phyloP scores from a whole-genome alignment of 2,888 invertebrate species.

The Amaurobius ferox region DNA sequence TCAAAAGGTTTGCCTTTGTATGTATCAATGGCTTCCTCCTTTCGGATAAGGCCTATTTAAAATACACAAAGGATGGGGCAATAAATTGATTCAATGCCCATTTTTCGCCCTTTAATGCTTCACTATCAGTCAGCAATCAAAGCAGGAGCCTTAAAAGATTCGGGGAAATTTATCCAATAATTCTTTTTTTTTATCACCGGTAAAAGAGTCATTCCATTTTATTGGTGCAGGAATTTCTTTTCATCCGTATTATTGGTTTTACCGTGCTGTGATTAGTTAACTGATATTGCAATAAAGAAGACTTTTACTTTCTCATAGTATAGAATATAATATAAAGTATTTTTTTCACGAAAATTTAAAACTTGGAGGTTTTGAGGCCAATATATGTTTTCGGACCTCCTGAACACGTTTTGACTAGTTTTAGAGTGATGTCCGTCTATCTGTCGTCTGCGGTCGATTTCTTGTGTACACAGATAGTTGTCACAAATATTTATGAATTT shows the following conservation, averaged over 20 bases:
- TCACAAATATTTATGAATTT: too few species aligned
- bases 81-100: slow-evolving; percentile 41
- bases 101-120: slow-evolving; percentile 46
- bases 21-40: neutral
- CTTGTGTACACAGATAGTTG: too few species aligned
- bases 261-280: slow-evolving; percentile 35
- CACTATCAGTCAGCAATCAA: slow-evolving; percentile 51
- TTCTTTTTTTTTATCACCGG: slow-evolving; percentile 57
- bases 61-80: slow-evolving; percentile 38
- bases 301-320: too few species aligned
- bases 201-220: slow-evolving; percentile 58
- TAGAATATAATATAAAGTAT: too few species aligned
- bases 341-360: too few species aligned
- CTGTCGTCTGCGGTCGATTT: too few species aligned
- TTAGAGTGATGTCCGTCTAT: too few species aligned
- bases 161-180: slow-evolving; percentile 61
- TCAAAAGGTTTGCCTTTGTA: too few species aligned
- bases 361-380: too few species aligned
- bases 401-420: too few species aligned
- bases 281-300: slow-evolving; percentile 34
- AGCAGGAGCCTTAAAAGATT: slow-evolving; percentile 57
- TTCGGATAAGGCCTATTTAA: neutral
- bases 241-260: slow-evolving; percentile 24
- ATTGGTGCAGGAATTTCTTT: too few species aligned
- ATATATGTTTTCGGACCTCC: too few species aligned